Conservation (phyloP, 1,140 invertebrate genomes). For the Leptopilina clavipes region DNA sequence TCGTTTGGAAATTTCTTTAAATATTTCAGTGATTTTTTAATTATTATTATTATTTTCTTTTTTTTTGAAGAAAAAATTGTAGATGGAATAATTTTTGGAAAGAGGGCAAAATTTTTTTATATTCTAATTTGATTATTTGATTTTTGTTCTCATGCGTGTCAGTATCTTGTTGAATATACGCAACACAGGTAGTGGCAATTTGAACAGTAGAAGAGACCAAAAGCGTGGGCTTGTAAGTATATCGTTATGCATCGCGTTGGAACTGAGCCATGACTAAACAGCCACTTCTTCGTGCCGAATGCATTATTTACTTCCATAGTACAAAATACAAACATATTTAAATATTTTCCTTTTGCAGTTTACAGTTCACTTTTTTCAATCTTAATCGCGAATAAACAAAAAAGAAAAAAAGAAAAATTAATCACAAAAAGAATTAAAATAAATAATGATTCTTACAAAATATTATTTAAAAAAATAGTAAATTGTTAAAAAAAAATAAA, state of each 20-base stretch:
- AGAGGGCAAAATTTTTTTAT: background rate
- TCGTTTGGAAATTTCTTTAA: too few species aligned
- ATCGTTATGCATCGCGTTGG: conserved; percentile 51
- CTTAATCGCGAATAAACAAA: too few species aligned
- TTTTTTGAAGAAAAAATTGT: too few species aligned
- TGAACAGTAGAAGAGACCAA: conserved; percentile 39
- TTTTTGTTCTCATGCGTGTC: conserved; percentile 51
- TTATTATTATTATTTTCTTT: too few species aligned
- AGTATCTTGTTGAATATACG: conserved; percentile 44
- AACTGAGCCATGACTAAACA: conserved; percentile 56
- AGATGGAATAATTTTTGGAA: too few species aligned
- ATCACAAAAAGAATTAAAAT: too few species aligned
- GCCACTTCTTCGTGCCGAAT: conserved; percentile 42
- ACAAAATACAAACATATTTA: background rate
- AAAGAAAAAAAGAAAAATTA: too few species aligned
- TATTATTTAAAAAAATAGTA: too few species aligned
- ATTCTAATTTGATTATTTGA: conserved; percentile 39
- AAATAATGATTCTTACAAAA: too few species aligned
- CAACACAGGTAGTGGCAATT: conserved; percentile 31
- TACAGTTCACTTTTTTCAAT: background rate
- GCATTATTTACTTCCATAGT: background rate
- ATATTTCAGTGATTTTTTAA: too few species aligned
- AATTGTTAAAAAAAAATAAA: too few species aligned
- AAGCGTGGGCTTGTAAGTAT: conserved; percentile 38
- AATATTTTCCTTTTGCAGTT: background rate